phyloP scores from a whole-genome alignment of 2,797 vertebrate species.

The Mus spretus region DNA sequence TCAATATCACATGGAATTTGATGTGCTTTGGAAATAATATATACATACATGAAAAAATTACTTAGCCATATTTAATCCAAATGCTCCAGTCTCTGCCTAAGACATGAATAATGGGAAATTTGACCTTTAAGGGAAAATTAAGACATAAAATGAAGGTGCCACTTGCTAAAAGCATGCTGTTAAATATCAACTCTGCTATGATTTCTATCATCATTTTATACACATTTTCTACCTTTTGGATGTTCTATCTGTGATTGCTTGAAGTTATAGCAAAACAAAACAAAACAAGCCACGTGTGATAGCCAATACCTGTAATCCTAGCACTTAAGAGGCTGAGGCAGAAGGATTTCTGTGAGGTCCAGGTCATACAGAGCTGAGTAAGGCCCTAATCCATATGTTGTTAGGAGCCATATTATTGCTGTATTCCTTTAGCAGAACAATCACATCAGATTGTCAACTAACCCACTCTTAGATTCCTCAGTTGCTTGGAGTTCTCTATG shows the following conservation, averaged over 20 bases:
- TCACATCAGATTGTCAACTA: not conserved
- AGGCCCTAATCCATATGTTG: not conserved
- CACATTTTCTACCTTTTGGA: not conserved
- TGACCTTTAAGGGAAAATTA: not conserved
- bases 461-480: not conserved
- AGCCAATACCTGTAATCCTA: not conserved
- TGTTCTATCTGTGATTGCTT: not conserved
- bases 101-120: slow-evolving; percentile 20
- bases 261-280: not conserved
- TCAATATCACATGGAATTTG: not conserved
- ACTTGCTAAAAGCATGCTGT: slow-evolving; percentile 25
- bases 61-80: slow-evolving; percentile 26
- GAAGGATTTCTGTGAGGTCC: not conserved
- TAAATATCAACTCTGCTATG: not conserved
- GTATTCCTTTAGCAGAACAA: not conserved
- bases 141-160: not conserved
- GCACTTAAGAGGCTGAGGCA: not conserved
- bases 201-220: not conserved
- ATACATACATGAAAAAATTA: not conserved
- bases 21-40: slow-evolving; percentile 59
- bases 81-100: not conserved
- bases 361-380: not conserved
- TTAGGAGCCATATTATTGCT: not conserved
- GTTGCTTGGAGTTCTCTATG: not conserved
- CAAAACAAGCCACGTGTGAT: not conserved